Evolutionary conservation across 2,797 vertebrate genomes (phyloP).

Genomic region (Tinamus major): DNA sequence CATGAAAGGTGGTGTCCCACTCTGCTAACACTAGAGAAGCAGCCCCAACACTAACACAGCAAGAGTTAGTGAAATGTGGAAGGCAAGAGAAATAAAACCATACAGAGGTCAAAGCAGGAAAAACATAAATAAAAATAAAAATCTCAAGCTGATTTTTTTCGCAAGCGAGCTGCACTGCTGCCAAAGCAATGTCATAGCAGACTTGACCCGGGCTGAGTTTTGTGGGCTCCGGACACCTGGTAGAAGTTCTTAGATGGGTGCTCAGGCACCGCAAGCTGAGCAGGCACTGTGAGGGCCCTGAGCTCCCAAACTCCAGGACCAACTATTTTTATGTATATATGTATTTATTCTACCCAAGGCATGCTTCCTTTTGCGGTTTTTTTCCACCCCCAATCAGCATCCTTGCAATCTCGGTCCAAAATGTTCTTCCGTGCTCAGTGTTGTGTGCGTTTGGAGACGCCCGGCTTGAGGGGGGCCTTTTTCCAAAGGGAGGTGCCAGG

Average conservation of each 20-base stretch:
- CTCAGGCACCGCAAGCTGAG: not conserved
- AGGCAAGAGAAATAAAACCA: not conserved
- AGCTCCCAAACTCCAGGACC: not conserved
- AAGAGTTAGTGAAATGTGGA: slow-evolving; percentile 17
- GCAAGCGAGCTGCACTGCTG: not conserved
- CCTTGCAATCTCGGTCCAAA: not conserved
- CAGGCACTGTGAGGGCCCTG: not conserved
- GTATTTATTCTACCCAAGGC: not conserved
- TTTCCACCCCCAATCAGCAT: not conserved
- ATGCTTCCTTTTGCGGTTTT: slow-evolving; percentile 3
- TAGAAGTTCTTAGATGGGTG: not conserved
- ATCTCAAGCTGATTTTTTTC: not conserved
- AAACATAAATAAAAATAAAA: too few relatives aligned
- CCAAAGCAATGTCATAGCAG: not conserved
- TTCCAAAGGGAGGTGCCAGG: not conserved
- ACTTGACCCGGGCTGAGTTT: not conserved
- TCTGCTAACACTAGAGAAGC: not conserved
- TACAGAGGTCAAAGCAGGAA: not conserved
- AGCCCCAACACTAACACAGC: not conserved
- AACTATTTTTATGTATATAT: too few relatives aligned
- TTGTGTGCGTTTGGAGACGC: not conserved
- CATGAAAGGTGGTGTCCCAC: slow-evolving; percentile 49
- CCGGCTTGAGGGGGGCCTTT: not conserved
- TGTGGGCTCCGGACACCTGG: fast-evolving
- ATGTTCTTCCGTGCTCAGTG: not conserved